phyloP scores from a whole-genome alignment of 2,888 invertebrate genomes.

The Cosmorhoe ocellata region DNA sequence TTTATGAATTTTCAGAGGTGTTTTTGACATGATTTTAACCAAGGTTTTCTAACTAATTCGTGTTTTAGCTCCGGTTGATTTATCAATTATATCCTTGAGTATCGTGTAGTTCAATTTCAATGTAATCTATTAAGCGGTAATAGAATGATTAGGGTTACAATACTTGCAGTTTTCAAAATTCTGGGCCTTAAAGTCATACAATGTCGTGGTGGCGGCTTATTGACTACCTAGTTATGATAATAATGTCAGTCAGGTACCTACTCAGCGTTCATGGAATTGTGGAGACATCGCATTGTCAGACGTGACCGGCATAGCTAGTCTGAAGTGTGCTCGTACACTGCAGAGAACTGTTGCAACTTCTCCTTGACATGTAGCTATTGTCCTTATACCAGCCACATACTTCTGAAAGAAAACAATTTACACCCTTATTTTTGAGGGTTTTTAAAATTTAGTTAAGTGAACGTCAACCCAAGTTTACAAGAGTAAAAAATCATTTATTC shows the following conservation, averaged over 20 bases:
- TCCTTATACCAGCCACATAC: constrained; percentile 11
- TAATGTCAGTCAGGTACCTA: constrained; percentile 42
- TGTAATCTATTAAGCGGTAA: too few relatives aligned
- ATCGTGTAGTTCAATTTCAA: too few relatives aligned
- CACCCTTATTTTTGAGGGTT: neutral
- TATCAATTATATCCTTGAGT: too few relatives aligned
- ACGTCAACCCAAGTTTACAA: too few relatives aligned
- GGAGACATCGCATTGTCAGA: constrained; percentile 41
- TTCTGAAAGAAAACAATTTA: constrained; percentile 6
- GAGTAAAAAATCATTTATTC: too few relatives aligned
- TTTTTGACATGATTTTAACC: too few relatives aligned
- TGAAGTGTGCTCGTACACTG: constrained; percentile 39
- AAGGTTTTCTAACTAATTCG: too few relatives aligned
- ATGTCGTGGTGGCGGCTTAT: constrained; percentile 29
- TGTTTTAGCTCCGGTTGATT: too few relatives aligned
- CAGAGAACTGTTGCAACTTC: constrained; percentile 43
- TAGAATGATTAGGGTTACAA: too few relatives aligned
- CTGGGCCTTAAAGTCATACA: too few relatives aligned
- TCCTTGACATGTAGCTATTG: constrained; percentile 32
- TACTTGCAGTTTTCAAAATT: too few relatives aligned
- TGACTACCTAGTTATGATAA: constrained; percentile 50
- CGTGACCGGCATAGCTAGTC: constrained; percentile 54
- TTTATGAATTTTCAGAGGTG: too few relatives aligned
- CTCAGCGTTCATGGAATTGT: constrained; percentile 48
- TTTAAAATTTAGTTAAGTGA: neutral